Evolutionary conservation across 1,140 invertebrate genomes (phyloP).

Genomic region (Drosophila gunungcola): DNA sequence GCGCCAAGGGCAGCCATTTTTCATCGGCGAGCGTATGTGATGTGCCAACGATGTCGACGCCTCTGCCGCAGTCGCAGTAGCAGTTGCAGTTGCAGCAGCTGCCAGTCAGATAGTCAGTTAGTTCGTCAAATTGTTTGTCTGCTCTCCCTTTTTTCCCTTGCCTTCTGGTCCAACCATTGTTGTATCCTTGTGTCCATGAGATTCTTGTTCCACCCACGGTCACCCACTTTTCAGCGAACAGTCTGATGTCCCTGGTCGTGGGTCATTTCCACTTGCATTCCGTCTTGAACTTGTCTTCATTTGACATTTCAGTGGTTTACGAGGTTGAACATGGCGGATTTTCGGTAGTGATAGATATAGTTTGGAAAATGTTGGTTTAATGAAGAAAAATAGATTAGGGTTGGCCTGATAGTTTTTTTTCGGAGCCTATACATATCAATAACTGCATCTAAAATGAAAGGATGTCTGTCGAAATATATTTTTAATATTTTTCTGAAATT

Average conservation of each 20-base stretch:
- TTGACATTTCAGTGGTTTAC: constrained; percentile 23
- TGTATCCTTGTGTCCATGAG: constrained; percentile 61
- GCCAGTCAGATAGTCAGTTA: constrained; percentile 41
- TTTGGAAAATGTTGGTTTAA: constrained; percentile 13
- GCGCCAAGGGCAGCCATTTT: constrained; percentile 61
- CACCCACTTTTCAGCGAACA: constrained; percentile 6
- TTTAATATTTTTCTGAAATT: too few relatives aligned
- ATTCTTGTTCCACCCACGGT: constrained; percentile 25
- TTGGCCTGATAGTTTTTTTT: neutral
- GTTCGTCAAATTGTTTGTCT: constrained; percentile 56
- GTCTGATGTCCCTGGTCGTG: constrained; percentile 44
- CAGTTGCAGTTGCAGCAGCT: constrained; percentile 7
- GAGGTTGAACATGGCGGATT: constrained; percentile 2
- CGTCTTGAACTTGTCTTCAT: constrained; percentile 34
- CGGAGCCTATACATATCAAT: neutral
- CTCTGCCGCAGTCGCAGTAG: neutral
- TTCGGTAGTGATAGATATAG: neutral
- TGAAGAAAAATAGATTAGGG: neutral
- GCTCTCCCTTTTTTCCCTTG: neutral
- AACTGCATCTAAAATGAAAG: neutral
- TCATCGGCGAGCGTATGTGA: constrained; percentile 56
- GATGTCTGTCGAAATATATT: too few relatives aligned
- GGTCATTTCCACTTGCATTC: constrained; percentile 65
- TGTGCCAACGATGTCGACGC: constrained; percentile 39
- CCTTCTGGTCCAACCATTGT: constrained; percentile 19